These are phyloP conservation scores for Anas capensis DNA, from an alignment of 2,797 vertebrate genomes.

Conservation along the genomic window DNA sequence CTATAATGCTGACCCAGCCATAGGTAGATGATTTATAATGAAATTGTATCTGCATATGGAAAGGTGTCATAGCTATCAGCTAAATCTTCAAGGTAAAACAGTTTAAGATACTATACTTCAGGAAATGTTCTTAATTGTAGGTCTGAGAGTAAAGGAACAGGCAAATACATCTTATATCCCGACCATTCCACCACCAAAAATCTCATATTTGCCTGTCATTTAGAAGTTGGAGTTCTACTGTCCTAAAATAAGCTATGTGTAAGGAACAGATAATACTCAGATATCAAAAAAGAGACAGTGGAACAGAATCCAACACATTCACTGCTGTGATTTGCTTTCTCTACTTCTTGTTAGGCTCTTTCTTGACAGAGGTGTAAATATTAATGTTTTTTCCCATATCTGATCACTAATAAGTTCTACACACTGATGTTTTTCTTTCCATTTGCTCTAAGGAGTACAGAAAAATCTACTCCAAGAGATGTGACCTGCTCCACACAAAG, in stretches of 20 bases:
- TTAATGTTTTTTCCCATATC: neutral
- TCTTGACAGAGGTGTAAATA: neutral
- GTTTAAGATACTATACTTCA: neutral
- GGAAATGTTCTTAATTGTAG: neutral
- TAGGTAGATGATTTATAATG: constrained; percentile 1
- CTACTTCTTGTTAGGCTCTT: neutral
- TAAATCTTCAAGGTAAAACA: constrained; percentile 1
- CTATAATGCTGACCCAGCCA: constrained; percentile 34
- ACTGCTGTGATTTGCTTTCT: neutral
- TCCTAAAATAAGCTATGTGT: neutral
- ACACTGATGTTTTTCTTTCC: neutral
- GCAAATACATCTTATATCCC: neutral
- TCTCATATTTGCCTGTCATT: neutral
- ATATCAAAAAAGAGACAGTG: neutral
- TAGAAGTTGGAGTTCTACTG: neutral
- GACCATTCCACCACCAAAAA: neutral
- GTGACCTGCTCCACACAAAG: neutral
- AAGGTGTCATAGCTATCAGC: constrained; percentile 3
- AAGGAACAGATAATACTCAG: neutral
- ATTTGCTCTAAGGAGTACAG: neutral
- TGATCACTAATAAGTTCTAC: neutral
- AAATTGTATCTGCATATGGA: constrained; percentile 32
- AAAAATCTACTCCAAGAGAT: neutral
- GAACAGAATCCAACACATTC: neutral
- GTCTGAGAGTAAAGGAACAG: neutral